These are phyloP conservation scores for Ceratosolen solmsi DNA, from an alignment of 1,140 invertebrate species.

Conservation along the genomic window DNA sequence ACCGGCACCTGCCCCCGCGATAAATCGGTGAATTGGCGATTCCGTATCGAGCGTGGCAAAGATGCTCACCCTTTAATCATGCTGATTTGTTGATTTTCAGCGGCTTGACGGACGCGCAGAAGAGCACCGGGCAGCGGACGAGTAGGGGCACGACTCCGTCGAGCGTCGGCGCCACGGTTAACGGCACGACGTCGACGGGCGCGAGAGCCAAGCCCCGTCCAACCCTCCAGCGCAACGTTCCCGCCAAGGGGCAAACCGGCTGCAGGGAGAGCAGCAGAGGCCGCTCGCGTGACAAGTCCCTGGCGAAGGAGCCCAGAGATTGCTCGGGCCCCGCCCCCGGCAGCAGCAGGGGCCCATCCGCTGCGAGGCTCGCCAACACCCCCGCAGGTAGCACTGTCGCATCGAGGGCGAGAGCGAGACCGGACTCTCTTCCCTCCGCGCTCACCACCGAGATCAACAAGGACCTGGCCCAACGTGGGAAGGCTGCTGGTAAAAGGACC, in stretches of 20 bases:
- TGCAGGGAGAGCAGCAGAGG: constrained; percentile 72
- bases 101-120: constrained; percentile 23
- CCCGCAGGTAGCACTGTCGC: constrained; percentile 44
- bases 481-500: constrained; percentile 21
- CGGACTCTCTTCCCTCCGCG: constrained; percentile 75
- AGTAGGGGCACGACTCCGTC: constrained; percentile 44
- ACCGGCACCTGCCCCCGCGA: no score
- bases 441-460: constrained; percentile 68
- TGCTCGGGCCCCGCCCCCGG: constrained; percentile 3
- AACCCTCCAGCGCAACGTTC: constrained; percentile 70
- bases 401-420: constrained; percentile 64
- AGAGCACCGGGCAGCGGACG: constrained; percentile 39
- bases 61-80: no score
- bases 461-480: constrained; percentile 64
- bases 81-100: constrained; percentile 25
- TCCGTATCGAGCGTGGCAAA: no score
- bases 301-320: constrained; percentile 48
- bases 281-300: constrained; percentile 72
- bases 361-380: not conserved
- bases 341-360: constrained; percentile 32
- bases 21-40: no score
- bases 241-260: constrained; percentile 59
- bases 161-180: constrained; percentile 50
- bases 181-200: constrained; percentile 35
- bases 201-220: constrained; percentile 72